These are phyloP conservation scores for Tretioscincus oriximinensis DNA, from an alignment of 2,113 vertebrate genomes.

Conservation along the genomic window DNA sequence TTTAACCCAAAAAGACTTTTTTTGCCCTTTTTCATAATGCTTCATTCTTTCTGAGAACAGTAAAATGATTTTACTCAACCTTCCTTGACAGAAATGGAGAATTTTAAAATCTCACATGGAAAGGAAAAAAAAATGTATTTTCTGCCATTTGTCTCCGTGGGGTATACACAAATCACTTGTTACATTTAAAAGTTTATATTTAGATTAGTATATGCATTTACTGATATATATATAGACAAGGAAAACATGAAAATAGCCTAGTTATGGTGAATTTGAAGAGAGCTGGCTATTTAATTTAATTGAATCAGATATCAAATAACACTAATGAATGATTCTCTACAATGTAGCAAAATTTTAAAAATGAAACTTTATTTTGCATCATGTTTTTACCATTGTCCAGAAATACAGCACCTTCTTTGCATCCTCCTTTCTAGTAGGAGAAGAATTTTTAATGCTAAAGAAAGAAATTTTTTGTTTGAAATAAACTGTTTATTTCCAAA, in stretches of 20 bases:
- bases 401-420: constrained; percentile 73
- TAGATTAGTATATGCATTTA: constrained; percentile 59
- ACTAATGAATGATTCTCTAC: constrained; percentile 57
- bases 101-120: constrained; percentile 63
- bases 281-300: constrained; percentile 63
- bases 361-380: constrained; percentile 67
- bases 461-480: background rate
- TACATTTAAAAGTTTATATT: constrained; percentile 72
- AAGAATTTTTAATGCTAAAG: constrained; percentile 65
- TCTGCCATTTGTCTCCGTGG: constrained; percentile 60
- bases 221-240: background rate
- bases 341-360: constrained; percentile 67
- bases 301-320: constrained; percentile 63
- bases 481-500: no score
- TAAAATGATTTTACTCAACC: constrained; percentile 63
- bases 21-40: constrained; percentile 66
- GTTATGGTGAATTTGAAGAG: background rate
- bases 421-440: constrained; percentile 70
- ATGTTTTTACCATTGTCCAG: constrained; percentile 16
- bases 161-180: constrained; percentile 44
- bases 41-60: constrained; percentile 71
- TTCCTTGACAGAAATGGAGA: constrained; percentile 74
- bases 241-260: background rate
- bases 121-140: constrained; percentile 55
- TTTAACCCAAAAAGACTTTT: constrained; percentile 71